Percentiles rank a stretch among this genome's conserved stretches.
These are phyloP conservation scores for Sciurus niger DNA, from an alignment of 2,113 vertebrate genomes.

Conservation along the genomic window DNA sequence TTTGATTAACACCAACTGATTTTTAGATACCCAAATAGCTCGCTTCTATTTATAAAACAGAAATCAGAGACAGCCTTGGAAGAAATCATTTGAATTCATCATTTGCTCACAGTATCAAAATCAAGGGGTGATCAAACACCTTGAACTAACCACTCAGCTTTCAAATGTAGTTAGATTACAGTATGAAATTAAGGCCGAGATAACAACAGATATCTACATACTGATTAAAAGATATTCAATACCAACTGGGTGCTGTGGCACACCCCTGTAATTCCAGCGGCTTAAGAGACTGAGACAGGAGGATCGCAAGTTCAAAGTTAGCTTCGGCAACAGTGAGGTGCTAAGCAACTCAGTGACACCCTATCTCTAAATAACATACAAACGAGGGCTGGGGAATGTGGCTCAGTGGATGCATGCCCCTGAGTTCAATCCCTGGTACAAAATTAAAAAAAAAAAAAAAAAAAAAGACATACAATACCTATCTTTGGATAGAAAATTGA, in stretches of 20 bases:
- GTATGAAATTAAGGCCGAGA: constrained; percentile 22
- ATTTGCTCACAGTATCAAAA: neutral
- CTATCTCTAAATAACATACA: too few species aligned
- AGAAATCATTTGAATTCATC: constrained; percentile 15
- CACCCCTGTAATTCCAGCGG: too few species aligned
- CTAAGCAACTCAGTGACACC: too few species aligned
- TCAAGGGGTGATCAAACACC: neutral
- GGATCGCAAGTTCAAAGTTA: too few species aligned
- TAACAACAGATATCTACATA: neutral
- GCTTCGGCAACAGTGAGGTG: too few species aligned
- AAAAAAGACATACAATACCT: neutral
- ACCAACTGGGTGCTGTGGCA: neutral
- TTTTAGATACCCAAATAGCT: constrained; percentile 25
- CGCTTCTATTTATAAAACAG: constrained; percentile 34
- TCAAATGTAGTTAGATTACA: constrained; percentile 55
- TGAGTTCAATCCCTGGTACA: too few species aligned
- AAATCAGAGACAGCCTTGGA: constrained; percentile 27
- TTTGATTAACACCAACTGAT: neutral
- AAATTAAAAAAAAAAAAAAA: too few species aligned
- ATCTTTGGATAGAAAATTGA: neutral
- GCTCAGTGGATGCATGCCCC: too few species aligned
- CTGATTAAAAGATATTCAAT: neutral
- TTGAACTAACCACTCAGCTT: neutral
- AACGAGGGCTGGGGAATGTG: too few species aligned
- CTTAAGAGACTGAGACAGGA: too few species aligned